These are phyloP conservation scores for Trissolcus japonicus DNA, from an alignment of 2,888 invertebrate genomes.

Conservation along the genomic window DNA sequence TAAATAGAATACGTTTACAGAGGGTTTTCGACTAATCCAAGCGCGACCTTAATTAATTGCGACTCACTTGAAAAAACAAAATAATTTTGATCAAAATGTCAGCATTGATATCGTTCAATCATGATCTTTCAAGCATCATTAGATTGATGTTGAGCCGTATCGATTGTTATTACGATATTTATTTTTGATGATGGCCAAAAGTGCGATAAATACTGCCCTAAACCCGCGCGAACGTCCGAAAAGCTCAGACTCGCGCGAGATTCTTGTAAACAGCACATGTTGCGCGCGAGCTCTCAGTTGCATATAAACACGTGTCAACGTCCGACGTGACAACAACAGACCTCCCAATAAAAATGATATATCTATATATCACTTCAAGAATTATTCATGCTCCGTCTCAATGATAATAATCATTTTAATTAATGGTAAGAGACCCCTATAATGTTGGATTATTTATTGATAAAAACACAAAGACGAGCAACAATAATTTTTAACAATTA, in stretches of 20 bases:
- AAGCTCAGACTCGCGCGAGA: neutral
- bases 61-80: too few relatives aligned
- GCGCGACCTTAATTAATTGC: conserved; percentile 55
- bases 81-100: too few relatives aligned
- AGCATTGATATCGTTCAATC: too few relatives aligned
- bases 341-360: neutral
- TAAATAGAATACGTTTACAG: conserved; percentile 34
- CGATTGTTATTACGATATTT: conserved; percentile 14
- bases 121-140: too few relatives aligned
- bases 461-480: conserved; percentile 24
- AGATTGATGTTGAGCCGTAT: neutral
- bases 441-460: conserved; percentile 38
- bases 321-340: neutral
- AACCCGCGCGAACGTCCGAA: neutral
- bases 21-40: conserved; percentile 53
- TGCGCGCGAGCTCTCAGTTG: conserved; percentile 27
- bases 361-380: conserved; percentile 13
- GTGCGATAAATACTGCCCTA: conserved; percentile 27
- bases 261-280: conserved; percentile 5
- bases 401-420: conserved; percentile 46
- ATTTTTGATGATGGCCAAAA: conserved; percentile 17
- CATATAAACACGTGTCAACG: conserved; percentile 5
- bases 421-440: conserved; percentile 17
- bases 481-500: conserved; percentile 27
- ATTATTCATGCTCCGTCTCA: conserved; percentile 46